Percentiles rank a stretch among this genome's conserved stretches.
phyloP scores from a whole-genome alignment of 2,888 invertebrate genomes.

The Hydrotaea cyrtoneurina region DNA sequence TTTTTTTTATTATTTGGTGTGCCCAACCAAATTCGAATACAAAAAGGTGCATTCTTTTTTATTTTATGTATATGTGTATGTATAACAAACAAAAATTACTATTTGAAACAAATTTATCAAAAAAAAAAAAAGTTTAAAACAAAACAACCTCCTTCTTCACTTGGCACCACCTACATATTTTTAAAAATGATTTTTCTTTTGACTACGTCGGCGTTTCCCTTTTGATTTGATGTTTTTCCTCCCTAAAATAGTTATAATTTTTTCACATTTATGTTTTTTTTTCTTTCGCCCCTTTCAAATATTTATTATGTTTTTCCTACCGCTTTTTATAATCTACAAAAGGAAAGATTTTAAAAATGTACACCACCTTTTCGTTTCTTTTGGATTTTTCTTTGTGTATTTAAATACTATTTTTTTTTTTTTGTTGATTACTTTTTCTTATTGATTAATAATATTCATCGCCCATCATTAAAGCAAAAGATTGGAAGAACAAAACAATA shows the following conservation, averaged over 20 bases:
- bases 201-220: not conserved
- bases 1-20: no score
- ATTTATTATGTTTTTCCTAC: not conserved
- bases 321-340: not conserved
- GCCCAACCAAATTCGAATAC: not conserved
- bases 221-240: not conserved
- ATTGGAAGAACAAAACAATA: not conserved
- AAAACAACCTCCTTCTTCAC: not conserved
- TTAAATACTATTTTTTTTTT: constrained; percentile 33
- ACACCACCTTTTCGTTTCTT: not conserved
- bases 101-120: not conserved
- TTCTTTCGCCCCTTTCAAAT: not conserved
- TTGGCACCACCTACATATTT: not conserved
- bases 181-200: not conserved
- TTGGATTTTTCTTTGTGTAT: constrained; percentile 26
- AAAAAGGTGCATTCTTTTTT: constrained; percentile 52
- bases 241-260: not conserved
- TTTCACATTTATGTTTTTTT: not conserved
- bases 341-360: not conserved
- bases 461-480: constrained; percentile 21
- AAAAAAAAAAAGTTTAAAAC: not conserved
- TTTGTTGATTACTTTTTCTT: constrained; percentile 16
- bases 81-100: constrained; percentile 43
- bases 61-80: constrained; percentile 51
- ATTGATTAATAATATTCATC: constrained; percentile 20